Evolutionary conservation across 2,797 vertebrate species (phyloP).

Genomic region (Gouania willdenowi): DNA sequence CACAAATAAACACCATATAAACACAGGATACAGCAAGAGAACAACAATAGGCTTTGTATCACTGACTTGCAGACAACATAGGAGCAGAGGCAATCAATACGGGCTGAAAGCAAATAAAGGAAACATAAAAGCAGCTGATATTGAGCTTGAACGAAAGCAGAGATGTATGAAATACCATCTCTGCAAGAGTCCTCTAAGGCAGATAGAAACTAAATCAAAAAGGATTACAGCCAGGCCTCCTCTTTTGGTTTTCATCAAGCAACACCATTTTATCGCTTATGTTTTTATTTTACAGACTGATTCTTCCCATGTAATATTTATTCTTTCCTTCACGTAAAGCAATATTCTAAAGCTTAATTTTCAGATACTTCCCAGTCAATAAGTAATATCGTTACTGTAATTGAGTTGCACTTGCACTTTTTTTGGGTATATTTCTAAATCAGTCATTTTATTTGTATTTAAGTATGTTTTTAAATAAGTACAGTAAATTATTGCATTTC

Average conservation of each 20-base stretch:
- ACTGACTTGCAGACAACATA: slow-evolving; percentile 39
- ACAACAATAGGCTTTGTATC: slow-evolving; percentile 21
- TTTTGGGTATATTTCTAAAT: no score
- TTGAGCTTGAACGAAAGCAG: slow-evolving; percentile 29
- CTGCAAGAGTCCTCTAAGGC: slow-evolving; percentile 18
- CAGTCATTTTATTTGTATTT: no score
- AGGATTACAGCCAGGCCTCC: slow-evolving; percentile 7
- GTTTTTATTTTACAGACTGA: no score
- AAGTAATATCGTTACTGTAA: no score
- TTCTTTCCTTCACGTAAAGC: slow-evolving; percentile 19
- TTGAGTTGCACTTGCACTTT: no score
- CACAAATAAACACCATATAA: slow-evolving; percentile 21
- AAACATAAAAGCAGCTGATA: slow-evolving; percentile 32
- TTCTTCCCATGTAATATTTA: slow-evolving; percentile 13
- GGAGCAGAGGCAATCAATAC: slow-evolving; percentile 45
- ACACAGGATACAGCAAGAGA: slow-evolving; percentile 17
- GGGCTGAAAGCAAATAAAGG: slow-evolving; percentile 42
- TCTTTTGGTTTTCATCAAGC: slow-evolving; percentile 4
- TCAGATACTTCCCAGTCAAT: slow-evolving; percentile 22
- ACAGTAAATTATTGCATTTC: no score
- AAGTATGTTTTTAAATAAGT: no score
- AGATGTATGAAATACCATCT: slow-evolving; percentile 2
- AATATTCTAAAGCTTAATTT: slow-evolving; percentile 13
- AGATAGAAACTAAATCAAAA: slow-evolving; percentile 10
- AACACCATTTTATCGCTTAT: background rate